Evolutionary conservation across 2,797 vertebrate genomes (phyloP).

Genomic region (Spea hammondii): DNA sequence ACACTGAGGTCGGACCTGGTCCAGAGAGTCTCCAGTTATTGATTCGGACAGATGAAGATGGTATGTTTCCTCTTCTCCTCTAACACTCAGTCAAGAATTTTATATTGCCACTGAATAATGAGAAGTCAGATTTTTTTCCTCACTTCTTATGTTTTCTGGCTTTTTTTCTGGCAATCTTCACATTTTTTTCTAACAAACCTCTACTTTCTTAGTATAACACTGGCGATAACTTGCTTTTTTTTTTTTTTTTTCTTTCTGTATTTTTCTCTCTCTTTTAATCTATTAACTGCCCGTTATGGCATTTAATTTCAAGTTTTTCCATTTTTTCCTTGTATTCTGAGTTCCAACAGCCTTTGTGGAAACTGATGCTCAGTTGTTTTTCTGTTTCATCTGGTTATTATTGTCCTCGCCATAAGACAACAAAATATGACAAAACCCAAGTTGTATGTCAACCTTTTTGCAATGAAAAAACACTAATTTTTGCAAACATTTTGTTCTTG

Average conservation of each 20-base stretch:
- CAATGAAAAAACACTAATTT: slow-evolving; percentile 62
- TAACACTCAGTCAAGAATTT: slow-evolving; percentile 57
- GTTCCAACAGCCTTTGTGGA: slow-evolving; percentile 59
- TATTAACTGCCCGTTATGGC: slow-evolving; percentile 6
- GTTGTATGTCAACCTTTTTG: slow-evolving; percentile 73
- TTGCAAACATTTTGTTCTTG: slow-evolving; percentile 65
- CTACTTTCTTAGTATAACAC: not conserved
- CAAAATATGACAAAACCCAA: slow-evolving; percentile 65
- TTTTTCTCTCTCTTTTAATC: slow-evolving; percentile 54
- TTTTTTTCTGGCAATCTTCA: slow-evolving; percentile 45
- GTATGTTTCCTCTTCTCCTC: slow-evolving; percentile 86
- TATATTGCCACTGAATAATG: slow-evolving; percentile 66
- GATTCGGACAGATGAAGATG: slow-evolving; percentile 98
- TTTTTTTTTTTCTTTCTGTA: slow-evolving; percentile 39
- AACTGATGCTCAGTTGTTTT: slow-evolving; percentile 68
- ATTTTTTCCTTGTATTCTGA: slow-evolving; percentile 49
- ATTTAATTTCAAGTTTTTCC: slow-evolving; percentile 51
- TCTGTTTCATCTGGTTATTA: slow-evolving; percentile 63
- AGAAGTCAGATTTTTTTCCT: slow-evolving; percentile 54
- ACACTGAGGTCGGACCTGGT: slow-evolving; percentile 94
- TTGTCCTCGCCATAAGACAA: slow-evolving; percentile 68
- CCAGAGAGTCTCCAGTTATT: slow-evolving; percentile 90
- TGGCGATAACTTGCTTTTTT: slow-evolving; percentile 41
- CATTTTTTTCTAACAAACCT: slow-evolving; percentile 60
- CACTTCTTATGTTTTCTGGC: slow-evolving; percentile 59